Evolutionary conservation across 2,888 invertebrate species (phyloP).

Genomic region (Micoletzkya japonica): DNA sequence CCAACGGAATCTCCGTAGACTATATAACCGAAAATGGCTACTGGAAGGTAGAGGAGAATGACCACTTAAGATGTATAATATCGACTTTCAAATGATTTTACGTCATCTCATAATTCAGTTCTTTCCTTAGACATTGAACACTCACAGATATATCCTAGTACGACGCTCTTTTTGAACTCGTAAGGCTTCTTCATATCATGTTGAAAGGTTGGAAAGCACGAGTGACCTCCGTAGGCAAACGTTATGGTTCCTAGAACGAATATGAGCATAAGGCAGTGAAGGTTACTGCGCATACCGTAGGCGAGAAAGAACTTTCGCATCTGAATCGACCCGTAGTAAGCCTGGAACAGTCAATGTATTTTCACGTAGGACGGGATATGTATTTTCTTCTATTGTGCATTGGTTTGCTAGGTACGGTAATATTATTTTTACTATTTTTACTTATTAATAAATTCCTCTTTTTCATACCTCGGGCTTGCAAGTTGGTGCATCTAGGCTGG

Average conservation of each 20-base stretch:
- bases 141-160: slow-evolving; percentile 19
- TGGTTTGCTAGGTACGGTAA: no score
- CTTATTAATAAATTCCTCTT: neutral
- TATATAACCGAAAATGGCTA: slow-evolving; percentile 37
- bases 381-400: no score
- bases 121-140: no score
- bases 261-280: neutral
- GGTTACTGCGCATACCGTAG: slow-evolving; percentile 68
- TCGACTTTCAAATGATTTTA: no score
- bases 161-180: slow-evolving; percentile 15
- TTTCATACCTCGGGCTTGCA: slow-evolving; percentile 12
- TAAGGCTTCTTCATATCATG: slow-evolving; percentile 26
- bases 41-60: slow-evolving; percentile 40
- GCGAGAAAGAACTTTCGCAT: slow-evolving; percentile 75
- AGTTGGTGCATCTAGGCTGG: no score
- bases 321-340: slow-evolving; percentile 68
- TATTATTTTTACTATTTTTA: neutral
- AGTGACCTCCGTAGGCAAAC: slow-evolving; percentile 28
- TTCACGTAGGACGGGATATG: no score
- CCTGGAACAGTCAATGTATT: no score
- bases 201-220: slow-evolving; percentile 24
- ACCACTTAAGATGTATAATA: slow-evolving; percentile 23
- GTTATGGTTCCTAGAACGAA: slow-evolving; percentile 22
- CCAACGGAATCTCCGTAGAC: slow-evolving; percentile 40
- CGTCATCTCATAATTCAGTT: no score